Evolutionary conservation across 2,888 invertebrate species (phyloP).

Genomic region (Argyra leucocephala): DNA sequence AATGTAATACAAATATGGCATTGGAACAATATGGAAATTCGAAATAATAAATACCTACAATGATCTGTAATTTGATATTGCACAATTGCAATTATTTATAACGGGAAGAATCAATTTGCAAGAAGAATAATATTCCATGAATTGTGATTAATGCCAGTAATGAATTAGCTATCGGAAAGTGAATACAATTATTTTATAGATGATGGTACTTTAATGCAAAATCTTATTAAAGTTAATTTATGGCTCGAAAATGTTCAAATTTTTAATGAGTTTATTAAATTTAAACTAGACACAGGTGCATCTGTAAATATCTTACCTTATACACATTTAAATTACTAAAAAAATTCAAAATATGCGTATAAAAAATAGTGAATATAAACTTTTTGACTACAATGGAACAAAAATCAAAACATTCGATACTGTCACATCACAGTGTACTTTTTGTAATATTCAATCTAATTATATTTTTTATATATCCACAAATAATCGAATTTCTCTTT

Average conservation of each 20-base stretch:
- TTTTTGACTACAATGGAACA: neutral
- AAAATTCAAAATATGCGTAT: neutral
- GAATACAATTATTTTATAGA: neutral
- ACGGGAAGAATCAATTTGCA: too few relatives aligned
- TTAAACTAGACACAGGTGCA: neutral
- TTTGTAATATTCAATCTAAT: neutral
- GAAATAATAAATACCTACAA: too few relatives aligned
- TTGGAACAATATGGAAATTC: too few relatives aligned
- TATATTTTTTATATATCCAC: neutral
- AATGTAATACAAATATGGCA: too few relatives aligned
- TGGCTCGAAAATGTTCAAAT: neutral
- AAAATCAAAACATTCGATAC: neutral
- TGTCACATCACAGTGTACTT: neutral
- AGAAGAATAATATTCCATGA: too few relatives aligned
- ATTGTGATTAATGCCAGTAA: neutral
- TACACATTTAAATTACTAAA: neutral
- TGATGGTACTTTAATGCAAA: neutral
- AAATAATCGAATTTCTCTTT: neutral
- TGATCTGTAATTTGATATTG: too few relatives aligned
- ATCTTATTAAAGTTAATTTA: neutral
- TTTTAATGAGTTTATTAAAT: neutral
- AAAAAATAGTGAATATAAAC: neutral
- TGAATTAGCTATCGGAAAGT: neutral
- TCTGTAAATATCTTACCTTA: neutral
- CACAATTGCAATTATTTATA: too few relatives aligned